Evolutionary conservation across 2,888 invertebrate species (phyloP), one percentile per base, ranked within the genome.

Genomic region (Cotesia congregata): DNA sequence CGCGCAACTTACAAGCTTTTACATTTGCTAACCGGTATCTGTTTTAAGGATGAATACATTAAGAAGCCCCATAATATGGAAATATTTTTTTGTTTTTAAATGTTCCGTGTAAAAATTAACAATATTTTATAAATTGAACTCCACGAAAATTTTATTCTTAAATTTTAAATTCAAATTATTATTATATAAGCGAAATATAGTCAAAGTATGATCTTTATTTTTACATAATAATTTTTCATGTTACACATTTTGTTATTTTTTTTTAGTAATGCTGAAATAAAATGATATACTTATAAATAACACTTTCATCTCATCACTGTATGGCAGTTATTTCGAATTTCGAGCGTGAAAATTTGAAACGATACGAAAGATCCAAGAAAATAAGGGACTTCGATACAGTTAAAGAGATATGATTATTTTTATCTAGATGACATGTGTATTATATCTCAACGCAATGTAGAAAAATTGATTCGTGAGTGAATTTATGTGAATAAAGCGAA

Each of bases 401-500:
- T 2, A 7, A 12, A 50, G 12, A 50, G 50, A 50, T 50, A 50
- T 7, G 30, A 30, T 30, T 12, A 50, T 50, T 50, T 50, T 50
- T 50, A 50, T 50, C 50, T 12, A 50, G 50, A 12, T 7, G 12
- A 50, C 50, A 20, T 59, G 68, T 17, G 75, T 59, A 40, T 60
- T 73, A 40, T 74, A 67, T 75, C 59, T 50, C 67, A 9, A 60
- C 39, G 30, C 72, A 76, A 40, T 38, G 38, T 74, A 69, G 60
- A 40, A 61, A 69, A 71, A 74, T 78, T 67, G 65, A 73, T 60
- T 73, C 76, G 68, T 74, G 64, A 78, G 70, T 77, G 73, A 77
- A 80, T 79, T 78, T 71, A 62, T 68, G 71, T 73, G 30, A 30
- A 76, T 74, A 69, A 41, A 65, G 60, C n/a, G 70, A 62, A 78